These are phyloP conservation scores for Volucella inflata DNA, from an alignment of 2,888 invertebrate genomes.

Conservation along the genomic window DNA sequence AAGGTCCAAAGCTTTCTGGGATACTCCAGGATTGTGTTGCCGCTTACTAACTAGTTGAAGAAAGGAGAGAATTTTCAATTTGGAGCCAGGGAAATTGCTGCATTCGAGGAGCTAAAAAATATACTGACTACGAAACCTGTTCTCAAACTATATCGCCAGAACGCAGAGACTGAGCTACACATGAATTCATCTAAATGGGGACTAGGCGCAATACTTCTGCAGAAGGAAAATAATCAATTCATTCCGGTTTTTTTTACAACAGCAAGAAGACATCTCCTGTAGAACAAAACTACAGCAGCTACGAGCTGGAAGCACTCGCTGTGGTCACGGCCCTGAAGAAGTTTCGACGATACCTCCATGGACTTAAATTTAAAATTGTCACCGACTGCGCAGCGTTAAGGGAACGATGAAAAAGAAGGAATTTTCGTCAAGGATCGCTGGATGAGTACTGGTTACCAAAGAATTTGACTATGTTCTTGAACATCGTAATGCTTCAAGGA, in stretches of 20 bases:
- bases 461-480: background rate
- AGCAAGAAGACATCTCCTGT: constrained; percentile 1
- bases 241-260: background rate
- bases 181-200: constrained; percentile 44
- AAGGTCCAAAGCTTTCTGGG: constrained; percentile 1
- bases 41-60: no score
- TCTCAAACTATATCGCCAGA: no score
- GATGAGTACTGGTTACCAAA: background rate
- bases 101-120: background rate
- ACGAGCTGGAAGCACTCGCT: constrained; percentile 46
- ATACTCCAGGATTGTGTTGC: background rate
- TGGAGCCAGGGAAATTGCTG: background rate
- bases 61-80: background rate
- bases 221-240: constrained; percentile 9
- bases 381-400: constrained; percentile 28
- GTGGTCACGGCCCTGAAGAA: constrained; percentile 38
- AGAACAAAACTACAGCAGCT: constrained; percentile 30
- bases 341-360: constrained; percentile 55
- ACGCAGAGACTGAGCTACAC: constrained; percentile 37
- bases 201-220: constrained; percentile 21
- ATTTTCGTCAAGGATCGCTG: background rate
- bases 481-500: background rate
- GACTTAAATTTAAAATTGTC: constrained; percentile 33
- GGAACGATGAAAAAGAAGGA: background rate
- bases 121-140: constrained; percentile 1